Base-by-base conservation (phyloP, 1,140 invertebrate genomes). In the Vanessa atalanta region DNA sequence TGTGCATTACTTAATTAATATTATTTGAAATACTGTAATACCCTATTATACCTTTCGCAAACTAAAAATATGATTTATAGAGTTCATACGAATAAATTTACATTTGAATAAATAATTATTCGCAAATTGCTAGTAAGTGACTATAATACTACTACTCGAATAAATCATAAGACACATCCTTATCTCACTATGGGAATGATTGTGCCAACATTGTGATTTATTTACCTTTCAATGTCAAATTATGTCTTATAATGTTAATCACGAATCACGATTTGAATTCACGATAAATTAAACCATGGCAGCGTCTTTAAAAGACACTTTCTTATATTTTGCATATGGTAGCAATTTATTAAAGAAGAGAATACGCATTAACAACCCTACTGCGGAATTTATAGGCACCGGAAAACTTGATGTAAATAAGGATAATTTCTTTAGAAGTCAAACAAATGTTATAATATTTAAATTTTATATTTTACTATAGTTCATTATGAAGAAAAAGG, bases 321-420 rank as follows among this genome's bases (percentile, higher is more conserved):
- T 92, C 51, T 71, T 88, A 37, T 92, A 92, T 70, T 92, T 88
- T 74, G 89, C 90, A 12, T 92, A 92, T 72, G 90, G 88, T 8
- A 92, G 88, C 77, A 92, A 92, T 78, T 87, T 92, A 57, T 80
- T 92, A 12, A 87, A 88, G 55, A 88, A 80, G 79, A 79, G 90
- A 76, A 92, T 92, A 78, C 89, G 80, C 68, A 91, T 92, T 15
- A 92, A 91, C 71, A 91, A 91, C 67, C 85, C 88, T 43, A 84
- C 86, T 70, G 90, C 90, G 31, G 81, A 83, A 73, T 91, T 90
- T 78, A 65, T 91, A 70, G 87, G 88, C 20, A 83, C 84, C 64
- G 89, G 90, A 5, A 79, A 77, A 64, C 81, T 90, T 23, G 81
- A 88, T 71, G 90, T 90, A 80, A 89, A 84, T 71, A 55, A 20